Percentiles rank a stretch among this genome's conserved stretches.
These are phyloP conservation scores for Diadophis punctatus DNA, from an alignment of 2,113 vertebrate species.

Conservation along the genomic window DNA sequence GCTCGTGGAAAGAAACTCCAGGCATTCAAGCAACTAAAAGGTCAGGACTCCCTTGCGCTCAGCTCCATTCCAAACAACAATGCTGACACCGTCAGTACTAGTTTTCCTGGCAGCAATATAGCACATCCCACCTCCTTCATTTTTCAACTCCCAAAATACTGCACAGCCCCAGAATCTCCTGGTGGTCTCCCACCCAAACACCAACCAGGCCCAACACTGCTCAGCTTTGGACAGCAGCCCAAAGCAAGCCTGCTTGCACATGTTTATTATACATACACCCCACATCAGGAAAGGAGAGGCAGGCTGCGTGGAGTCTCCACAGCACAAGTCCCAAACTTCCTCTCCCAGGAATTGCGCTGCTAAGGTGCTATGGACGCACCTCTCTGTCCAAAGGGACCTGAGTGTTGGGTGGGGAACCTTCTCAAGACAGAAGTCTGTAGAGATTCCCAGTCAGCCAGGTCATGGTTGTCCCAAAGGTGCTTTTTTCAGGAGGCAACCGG, in stretches of 20 bases:
- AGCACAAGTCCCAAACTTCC: background rate
- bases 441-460: no score
- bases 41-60: background rate
- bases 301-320: background rate
- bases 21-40: background rate
- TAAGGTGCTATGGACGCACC: background rate
- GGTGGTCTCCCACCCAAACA: background rate
- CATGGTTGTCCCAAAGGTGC: no score
- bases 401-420: background rate
- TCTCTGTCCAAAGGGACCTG: background rate
- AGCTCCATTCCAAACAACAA: background rate
- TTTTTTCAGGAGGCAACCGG: no score
- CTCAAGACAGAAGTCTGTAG: background rate
- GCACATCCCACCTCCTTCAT: background rate
- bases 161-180: background rate
- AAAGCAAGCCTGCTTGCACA: background rate
- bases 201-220: background rate
- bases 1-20: no score
- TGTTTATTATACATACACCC: no score
- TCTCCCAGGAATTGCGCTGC: background rate
- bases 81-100: background rate
- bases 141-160: background rate
- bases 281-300: background rate
- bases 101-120: background rate
- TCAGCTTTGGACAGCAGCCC: background rate